Evolutionary conservation across 1,140 invertebrate genomes (phyloP).

Genomic region (Drosophila nannoptera): DNA sequence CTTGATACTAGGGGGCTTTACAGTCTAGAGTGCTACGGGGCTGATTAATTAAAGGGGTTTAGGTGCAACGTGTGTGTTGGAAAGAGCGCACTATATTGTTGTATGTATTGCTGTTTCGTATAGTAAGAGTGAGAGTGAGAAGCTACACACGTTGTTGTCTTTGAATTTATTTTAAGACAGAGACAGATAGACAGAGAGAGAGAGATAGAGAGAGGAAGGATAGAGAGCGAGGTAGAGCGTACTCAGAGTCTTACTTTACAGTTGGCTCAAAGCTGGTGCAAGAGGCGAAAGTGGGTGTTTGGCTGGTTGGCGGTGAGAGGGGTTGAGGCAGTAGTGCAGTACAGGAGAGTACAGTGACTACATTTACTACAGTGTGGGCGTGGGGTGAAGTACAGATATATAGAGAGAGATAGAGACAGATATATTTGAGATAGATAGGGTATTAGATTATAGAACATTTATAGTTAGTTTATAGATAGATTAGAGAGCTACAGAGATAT

Average conservation of each 20-base stretch:
- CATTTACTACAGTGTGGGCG: slow-evolving; percentile 58
- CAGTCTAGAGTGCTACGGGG: slow-evolving; percentile 47
- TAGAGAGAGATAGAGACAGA: slow-evolving; percentile 29
- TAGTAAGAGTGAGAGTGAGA: slow-evolving; percentile 57
- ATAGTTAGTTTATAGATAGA: slow-evolving; percentile 19
- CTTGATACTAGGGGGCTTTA: slow-evolving; percentile 36
- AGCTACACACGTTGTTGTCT: slow-evolving; percentile 69
- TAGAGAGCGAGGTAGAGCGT: slow-evolving; percentile 38
- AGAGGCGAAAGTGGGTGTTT: slow-evolving; percentile 54
- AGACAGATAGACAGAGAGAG: slow-evolving; percentile 27
- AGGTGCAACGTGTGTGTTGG: slow-evolving; percentile 65
- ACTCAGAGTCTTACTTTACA: slow-evolving; percentile 32
- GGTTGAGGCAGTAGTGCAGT: slow-evolving; percentile 25
- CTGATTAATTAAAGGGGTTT: slow-evolving; percentile 45
- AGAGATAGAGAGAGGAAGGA: slow-evolving; percentile 17
- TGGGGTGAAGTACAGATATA: slow-evolving; percentile 2
- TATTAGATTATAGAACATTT: slow-evolving; percentile 49
- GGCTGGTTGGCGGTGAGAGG: neutral
- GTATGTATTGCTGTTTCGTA: slow-evolving; percentile 14
- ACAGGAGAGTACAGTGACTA: slow-evolving; percentile 48
- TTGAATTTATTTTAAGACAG: slow-evolving; percentile 17
- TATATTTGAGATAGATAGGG: slow-evolving; percentile 35
- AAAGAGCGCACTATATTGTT: slow-evolving; percentile 59
- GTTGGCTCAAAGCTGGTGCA: slow-evolving; percentile 63
- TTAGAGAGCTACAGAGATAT: slow-evolving; percentile 46